Conservation (phyloP, 2,113 vertebrate genomes). For the Nyctereutes procyonoides region DNA sequence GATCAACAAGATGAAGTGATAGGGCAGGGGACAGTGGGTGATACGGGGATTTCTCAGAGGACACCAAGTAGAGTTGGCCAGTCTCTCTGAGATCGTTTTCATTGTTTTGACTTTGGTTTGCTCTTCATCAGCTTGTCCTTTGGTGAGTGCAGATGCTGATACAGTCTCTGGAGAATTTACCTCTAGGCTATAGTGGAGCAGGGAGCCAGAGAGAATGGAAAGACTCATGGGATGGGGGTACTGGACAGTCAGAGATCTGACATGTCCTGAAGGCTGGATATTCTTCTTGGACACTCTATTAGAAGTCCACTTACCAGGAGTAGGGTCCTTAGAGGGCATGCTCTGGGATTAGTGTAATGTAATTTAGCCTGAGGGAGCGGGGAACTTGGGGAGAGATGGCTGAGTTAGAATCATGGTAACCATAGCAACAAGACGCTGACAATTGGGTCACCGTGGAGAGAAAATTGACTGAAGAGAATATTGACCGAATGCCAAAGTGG, state of each 20-base stretch:
- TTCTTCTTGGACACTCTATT: background rate
- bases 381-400: background rate
- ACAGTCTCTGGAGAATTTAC: background rate
- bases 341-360: background rate
- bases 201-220: background rate
- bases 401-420: slow-evolving; percentile 1
- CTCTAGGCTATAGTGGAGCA: background rate
- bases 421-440: slow-evolving; percentile 62
- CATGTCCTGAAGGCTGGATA: background rate
- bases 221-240: background rate
- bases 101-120: background rate
- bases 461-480: slow-evolving; percentile 18
- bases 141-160: background rate
- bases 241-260: background rate
- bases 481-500: background rate
- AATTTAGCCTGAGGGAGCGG: background rate
- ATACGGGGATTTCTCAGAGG: background rate
- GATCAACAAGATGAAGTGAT: background rate
- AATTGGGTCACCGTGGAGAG: slow-evolving; percentile 35
- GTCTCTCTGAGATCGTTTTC: background rate
- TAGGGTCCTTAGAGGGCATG: background rate
- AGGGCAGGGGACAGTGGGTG: too few species aligned
- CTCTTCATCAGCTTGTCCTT: background rate
- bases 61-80: background rate
- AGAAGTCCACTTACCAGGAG: background rate